Evolutionary conservation across 2,888 invertebrate genomes (phyloP), one percentile per base, ranked within the genome.

Genomic region (Lasioglossum malachurum): DNA sequence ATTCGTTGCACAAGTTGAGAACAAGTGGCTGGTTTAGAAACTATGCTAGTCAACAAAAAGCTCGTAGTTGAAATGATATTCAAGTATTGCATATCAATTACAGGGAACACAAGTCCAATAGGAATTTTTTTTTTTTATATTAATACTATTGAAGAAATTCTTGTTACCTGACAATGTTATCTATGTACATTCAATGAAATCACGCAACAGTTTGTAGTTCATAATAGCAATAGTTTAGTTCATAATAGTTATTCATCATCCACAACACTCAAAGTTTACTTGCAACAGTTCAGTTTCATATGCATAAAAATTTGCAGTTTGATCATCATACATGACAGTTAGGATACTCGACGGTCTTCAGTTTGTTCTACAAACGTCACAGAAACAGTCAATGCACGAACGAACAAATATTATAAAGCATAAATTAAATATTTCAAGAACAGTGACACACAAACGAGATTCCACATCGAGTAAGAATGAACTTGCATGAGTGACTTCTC

Each of bases 401-500:
- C 27, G 14, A 14, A 35, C 16, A 35, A 67, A 67, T 19, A 23
- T 19, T 67, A 23, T 10, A 23, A 4, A 35, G 35, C 19, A 41
- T 23, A 14, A n/a, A 38, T 5, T 1, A 38, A 71, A 41, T n/a
- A 71, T n/a, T 71, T n/a, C 4, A 31, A 41, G 12, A 19, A 41
- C 10, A 53, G 41, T 41, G 16, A 60, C 16, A 2, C 31, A n/a
- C 16, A 67, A n/a, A 35, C 16, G 60, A 44, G 8, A 46, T 49
- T 49, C n/a, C 38, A n/a, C 75, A n/a, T n/a, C 46, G 27, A 46
- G 69, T 1, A 16, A 38, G 5, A 67, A 49, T 27, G 19, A 72
- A 74, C 27, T 27, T 12, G 69, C 8, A 75, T 31, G 12, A 74
- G 23, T 53, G 53, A 10, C 60, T 46, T 73, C 83, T 73, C 31